Conservation (phyloP, 2,113 vertebrate genomes). For the Pipa parva region DNA sequence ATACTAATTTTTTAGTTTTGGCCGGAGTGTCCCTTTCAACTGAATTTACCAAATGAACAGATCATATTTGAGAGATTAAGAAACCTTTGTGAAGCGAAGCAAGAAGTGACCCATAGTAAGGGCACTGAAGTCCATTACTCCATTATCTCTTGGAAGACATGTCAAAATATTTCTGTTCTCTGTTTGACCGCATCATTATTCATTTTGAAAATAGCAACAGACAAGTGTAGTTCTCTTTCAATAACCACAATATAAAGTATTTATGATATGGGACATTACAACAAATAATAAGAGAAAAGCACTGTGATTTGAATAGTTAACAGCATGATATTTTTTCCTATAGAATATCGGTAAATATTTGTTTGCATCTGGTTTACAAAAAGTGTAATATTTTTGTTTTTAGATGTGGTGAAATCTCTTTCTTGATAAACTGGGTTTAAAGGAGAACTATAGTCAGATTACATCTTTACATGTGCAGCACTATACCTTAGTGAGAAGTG, state of each 20-base stretch:
- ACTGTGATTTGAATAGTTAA: neutral
- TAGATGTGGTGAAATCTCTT: too few relatives aligned
- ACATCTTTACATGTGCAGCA: too few relatives aligned
- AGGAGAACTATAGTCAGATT: too few relatives aligned
- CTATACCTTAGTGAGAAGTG: too few relatives aligned
- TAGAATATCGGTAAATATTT: too few relatives aligned
- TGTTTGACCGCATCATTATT: neutral
- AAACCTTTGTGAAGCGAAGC: neutral
- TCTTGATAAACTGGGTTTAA: too few relatives aligned
- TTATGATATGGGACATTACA: neutral
- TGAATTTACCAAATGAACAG: neutral
- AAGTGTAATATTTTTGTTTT: too few relatives aligned
- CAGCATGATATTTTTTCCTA: too few relatives aligned
- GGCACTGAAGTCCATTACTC: neutral
- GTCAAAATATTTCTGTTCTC: neutral
- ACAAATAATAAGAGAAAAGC: neutral
- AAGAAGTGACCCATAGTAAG: neutral
- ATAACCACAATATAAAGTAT: neutral
- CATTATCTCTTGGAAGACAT: neutral
- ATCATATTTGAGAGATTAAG: neutral
- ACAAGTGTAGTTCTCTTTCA: neutral
- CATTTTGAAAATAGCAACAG: neutral
- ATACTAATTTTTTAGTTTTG: too few relatives aligned
- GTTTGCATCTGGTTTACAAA: too few relatives aligned
- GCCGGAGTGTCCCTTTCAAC: too few relatives aligned